Base-by-base conservation (phyloP, 2,888 invertebrate genomes). In the Mystacides longicornis region DNA sequence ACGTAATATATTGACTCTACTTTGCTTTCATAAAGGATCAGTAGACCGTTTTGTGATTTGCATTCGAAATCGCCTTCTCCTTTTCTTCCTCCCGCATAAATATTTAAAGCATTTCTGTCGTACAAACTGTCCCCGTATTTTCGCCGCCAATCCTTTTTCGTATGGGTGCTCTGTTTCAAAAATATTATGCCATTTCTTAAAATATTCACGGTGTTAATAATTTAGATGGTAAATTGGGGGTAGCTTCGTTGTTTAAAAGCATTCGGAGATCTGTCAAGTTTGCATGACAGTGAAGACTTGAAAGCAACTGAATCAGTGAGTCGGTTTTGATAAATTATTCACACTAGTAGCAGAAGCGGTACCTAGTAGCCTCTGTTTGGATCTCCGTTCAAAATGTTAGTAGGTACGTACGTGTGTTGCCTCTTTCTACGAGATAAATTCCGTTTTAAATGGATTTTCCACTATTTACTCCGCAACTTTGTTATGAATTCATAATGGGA, bases 211-310 rank as follows among this genome's bases (percentile, higher is more conserved):
- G 21, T 51, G 51, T 53, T 56, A 50, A 58, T 58, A 58, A 58
- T 58, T 48, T 58, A 56, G 52, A 37, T 27, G 47, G 43, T 45
- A 58, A 58, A 56, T 58, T 56, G 52, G 51, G 33, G n/a, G n/a
- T 37, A 37, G 47, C 23, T 56, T 49, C 49, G 22, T 50, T 52
- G 18, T 20, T 18, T 21, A 45, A 37, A 23, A 49, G 42, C 49
- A 49, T 53, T 31, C 23, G 20, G 33, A 22, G 23, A 27, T 18
- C 19, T 48, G 48, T 48, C 48, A 48, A 11, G 48, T n/a, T 23
- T 23, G n/a, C 5, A 3, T 48, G 48, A 48, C 48, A 48, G 22
- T 46, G 46, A 46, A 46, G 46, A 20, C 48, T 23, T 18, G 20
- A 18, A 11, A 21, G 20, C 21, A 48, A 18, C 23, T 22, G 23